Conservation (phyloP, 2,797 vertebrate species). For the Netta rufina region DNA sequence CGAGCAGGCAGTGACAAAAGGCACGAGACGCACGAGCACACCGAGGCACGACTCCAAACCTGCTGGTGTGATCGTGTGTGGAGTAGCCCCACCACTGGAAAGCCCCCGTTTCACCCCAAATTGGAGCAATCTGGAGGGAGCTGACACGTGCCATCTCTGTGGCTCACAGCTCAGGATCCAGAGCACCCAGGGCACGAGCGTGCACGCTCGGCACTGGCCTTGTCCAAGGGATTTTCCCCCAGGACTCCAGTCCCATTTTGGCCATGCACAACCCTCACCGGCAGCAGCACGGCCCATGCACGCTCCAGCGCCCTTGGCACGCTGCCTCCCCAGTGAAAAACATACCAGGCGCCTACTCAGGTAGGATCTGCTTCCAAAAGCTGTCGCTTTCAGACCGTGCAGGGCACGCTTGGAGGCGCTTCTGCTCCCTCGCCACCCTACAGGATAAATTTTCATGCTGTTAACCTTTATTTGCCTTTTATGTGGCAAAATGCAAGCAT, state of each 20-base stretch:
- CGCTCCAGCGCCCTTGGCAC: background rate
- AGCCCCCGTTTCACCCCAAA: background rate
- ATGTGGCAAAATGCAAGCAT: background rate
- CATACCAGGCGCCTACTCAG: background rate
- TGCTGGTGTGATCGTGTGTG: background rate
- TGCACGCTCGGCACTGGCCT: background rate
- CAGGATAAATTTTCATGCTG: background rate
- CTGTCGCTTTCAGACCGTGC: background rate
- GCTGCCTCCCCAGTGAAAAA: background rate
- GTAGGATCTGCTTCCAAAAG: background rate
- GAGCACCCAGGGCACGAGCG: background rate
- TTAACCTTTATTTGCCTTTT: conserved; percentile 47
- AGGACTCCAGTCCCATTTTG: background rate
- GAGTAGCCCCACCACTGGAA: background rate
- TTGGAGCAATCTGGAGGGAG: background rate
- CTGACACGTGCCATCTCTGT: background rate
- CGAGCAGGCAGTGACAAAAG: background rate
- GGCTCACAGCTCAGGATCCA: background rate
- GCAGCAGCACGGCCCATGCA: accelerated
- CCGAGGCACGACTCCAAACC: background rate
- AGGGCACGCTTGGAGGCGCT: background rate
- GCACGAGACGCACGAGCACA: accelerated
- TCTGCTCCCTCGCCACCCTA: background rate
- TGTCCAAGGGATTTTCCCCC: background rate
- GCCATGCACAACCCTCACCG: background rate